Base-by-base conservation (phyloP, 2,888 invertebrate genomes). In the Tachystola acroxantha region DNA sequence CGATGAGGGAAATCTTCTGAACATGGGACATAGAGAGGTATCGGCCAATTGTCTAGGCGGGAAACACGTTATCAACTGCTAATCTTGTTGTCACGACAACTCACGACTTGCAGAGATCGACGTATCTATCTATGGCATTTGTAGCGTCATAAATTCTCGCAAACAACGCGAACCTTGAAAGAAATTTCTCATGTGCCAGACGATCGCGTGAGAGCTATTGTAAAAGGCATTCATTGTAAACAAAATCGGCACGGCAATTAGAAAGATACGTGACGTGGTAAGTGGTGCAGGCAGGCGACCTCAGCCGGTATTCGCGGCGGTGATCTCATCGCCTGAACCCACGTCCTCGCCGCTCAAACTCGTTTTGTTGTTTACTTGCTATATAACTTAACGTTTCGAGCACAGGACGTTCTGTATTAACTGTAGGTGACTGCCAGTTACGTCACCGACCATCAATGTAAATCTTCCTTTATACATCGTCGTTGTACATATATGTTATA, bases 351-450 rank as follows among this genome's bases (percentile, higher is more conserved):
- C 24, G 79, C 67, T 68, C 66, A 82, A 82, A 85, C 85, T 75
- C 71, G 85, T 85, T 85, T n/a, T 84, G 67, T 71, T 85, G 80
- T 85, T 84, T 81, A 84, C 80, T 80, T 69, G 72, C 64, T 63
- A 69, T 69, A 68, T 69, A 70, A 71, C 57, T 75, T 75, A 74
- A 72, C 70, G 68, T 68, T 70, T 53, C 56, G 62, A 69, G 72
- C 64, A 65, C 71, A 67, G 77, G 72, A 72, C 71, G 76, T 57
- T 62, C 61, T 61, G 61, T 64, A 64, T 64, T 58, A 61, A 57
- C 40, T 33, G 32, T 36, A 36, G 40, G 37, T 37, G 37, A 34
- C 37, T 26, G 48, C 55, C 55, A 61, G 56, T 80, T 75, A 78
- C 82, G 78, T 82, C 82, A 82, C 53, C 25, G 10, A 6, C 27